Conservation (phyloP, 2,113 vertebrate species). For the Neodontobutis hainanensis region DNA sequence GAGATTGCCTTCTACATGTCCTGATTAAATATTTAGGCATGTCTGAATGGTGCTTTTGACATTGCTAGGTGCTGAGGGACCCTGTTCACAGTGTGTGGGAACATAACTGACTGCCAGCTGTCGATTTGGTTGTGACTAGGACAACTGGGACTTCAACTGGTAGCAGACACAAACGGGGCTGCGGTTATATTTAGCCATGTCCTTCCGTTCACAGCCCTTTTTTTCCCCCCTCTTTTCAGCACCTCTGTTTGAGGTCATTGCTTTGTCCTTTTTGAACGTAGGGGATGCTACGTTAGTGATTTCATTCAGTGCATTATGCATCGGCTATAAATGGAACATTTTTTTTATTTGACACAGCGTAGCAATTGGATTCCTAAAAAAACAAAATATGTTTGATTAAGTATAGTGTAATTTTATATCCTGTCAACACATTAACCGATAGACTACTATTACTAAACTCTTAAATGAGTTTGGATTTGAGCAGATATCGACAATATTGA, state of each 20-base stretch:
- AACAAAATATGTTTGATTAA: too few species aligned
- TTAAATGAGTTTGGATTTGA: too few species aligned
- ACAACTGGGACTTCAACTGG: conserved; percentile 58
- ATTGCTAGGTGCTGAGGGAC: conserved; percentile 65
- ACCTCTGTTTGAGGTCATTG: conserved; percentile 33
- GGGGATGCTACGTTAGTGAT: conserved; percentile 16
- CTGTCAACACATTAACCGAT: too few species aligned
- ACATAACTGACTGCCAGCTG: conserved; percentile 64
- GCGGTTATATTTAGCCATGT: conserved; percentile 71
- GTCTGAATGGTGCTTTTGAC: conserved; percentile 70
- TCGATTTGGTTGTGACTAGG: conserved; percentile 51
- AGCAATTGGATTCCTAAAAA: too few species aligned
- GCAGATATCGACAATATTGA: too few species aligned
- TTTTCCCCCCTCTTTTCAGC: conserved; percentile 33
- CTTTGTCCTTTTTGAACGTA: conserved; percentile 56
- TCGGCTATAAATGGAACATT: too few species aligned
- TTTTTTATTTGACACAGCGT: too few species aligned
- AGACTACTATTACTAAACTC: too few species aligned
- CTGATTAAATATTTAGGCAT: conserved; percentile 79
- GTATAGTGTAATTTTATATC: too few species aligned
- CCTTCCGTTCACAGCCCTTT: conserved; percentile 46
- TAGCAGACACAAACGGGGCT: conserved; percentile 43
- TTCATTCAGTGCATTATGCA: neutral
- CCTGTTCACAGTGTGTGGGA: conserved; percentile 45
- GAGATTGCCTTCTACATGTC: conserved; percentile 75